Evolutionary conservation across 2,888 invertebrate species (phyloP), one percentile per base, ranked within the genome.

Genomic region (Calephelis perditalis): DNA sequence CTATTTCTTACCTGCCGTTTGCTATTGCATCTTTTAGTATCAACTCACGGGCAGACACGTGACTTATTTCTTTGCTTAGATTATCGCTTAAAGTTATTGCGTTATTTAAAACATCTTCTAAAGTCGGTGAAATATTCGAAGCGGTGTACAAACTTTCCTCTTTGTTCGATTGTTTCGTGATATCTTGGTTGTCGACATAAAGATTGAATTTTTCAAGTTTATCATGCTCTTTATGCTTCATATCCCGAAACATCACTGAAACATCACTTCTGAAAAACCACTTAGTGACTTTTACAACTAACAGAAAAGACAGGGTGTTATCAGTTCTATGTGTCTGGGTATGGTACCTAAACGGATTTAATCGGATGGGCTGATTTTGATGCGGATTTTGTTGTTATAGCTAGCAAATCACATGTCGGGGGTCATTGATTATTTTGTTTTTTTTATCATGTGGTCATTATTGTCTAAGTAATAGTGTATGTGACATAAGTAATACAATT

Each of bases 11-110:
- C 88, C 83, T 83, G 65, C 86, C 88, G 57, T 76, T 80, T 1
- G 73, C 71, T 56, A 88, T 85, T 5, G 78, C 76, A 40, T 87
- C 82, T 64, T 89, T 89, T 11, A 89, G 63, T 6, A 63, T 15
- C 6, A 65, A 70, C 65, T 89, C 88, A 7, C 73, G 73, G 0
- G 67, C 62, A 9, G 73, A 63, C 4, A 82, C 63, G 36, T 68
- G 67, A 1, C 64, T 49, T 37, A 89, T 86, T 65, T 86, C 81
- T 3, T 62, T 57, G 57, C 75, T 78, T 26, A 89, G 68, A 2
- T 71, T 74, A 2, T 76, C 75, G 0, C 79, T 75, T 59, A 88
- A 65, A 36, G 64, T 56, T 62, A 71, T 78, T 0, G 87, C 83
- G 26, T 70, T 81, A 7, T 59, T 52, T 44, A 65, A 55, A 40